Conservation (phyloP, 2,888 invertebrate species). For the Acleris laterana region DNA sequence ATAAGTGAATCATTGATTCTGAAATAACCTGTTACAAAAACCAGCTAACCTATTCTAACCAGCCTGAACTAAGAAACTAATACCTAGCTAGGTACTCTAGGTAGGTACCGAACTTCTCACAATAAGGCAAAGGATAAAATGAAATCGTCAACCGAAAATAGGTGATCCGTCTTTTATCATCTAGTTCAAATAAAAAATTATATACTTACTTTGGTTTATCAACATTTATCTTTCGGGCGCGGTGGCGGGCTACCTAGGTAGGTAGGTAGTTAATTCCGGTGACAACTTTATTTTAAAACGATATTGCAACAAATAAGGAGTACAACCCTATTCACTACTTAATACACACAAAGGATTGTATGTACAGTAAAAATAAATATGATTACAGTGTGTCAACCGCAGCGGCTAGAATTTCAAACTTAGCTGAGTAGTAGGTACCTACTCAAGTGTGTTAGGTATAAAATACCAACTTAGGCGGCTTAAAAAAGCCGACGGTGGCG, state of each 20-base stretch:
- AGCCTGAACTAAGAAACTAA: no score
- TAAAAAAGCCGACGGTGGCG: background rate
- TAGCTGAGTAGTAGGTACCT: slow-evolving; percentile 5
- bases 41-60: no score
- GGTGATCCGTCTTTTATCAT: slow-evolving; percentile 26
- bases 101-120: no score
- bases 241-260: slow-evolving; percentile 9
- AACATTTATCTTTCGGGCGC: slow-evolving; percentile 30
- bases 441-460: slow-evolving; percentile 1
- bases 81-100: no score
- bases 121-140: background rate
- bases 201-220: slow-evolving; percentile 24
- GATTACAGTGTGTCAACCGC: background rate
- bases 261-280: background rate
- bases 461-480: background rate
- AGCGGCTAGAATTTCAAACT: slow-evolving; percentile 6
- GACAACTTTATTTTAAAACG: background rate
- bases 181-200: slow-evolving; percentile 16
- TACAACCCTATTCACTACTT: background rate
- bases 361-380: background rate
- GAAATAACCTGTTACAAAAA: no score
- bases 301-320: background rate
- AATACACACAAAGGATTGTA: no score
- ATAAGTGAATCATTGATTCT: no score
- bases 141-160: slow-evolving; percentile 9